Conservation (phyloP, 2,113 vertebrate genomes). For the Panthera uncia region DNA sequence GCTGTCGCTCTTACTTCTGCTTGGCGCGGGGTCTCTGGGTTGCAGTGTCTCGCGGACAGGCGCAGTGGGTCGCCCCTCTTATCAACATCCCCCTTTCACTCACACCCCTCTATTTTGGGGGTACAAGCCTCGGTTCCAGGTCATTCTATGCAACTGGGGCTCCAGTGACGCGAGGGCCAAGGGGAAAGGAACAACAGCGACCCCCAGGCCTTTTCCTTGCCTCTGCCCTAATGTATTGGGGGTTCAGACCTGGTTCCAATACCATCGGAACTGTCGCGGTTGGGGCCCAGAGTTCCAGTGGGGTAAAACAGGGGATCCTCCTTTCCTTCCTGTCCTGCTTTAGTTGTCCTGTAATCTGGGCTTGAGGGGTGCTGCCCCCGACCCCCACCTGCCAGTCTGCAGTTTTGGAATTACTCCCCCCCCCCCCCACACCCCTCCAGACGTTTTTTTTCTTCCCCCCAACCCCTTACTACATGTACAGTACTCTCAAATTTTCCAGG, state of each 20-base stretch:
- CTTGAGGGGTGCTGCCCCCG: not conserved
- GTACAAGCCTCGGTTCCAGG: slow-evolving; percentile 54
- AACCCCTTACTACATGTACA: not conserved
- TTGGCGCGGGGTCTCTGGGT: slow-evolving; percentile 74
- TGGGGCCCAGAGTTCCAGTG: not conserved
- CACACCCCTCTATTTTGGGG: slow-evolving; percentile 58
- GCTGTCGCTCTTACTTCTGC: slow-evolving; percentile 51
- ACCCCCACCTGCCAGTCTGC: not conserved
- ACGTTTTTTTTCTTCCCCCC: not conserved
- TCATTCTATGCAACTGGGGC: slow-evolving; percentile 49
- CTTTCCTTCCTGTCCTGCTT: not conserved
- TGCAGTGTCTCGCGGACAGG: slow-evolving; percentile 54
- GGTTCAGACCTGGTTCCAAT: slow-evolving; percentile 15
- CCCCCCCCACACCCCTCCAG: not conserved
- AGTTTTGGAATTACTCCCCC: not conserved
- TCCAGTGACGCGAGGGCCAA: not conserved
- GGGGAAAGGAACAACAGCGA: not conserved
- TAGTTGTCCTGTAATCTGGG: not conserved
- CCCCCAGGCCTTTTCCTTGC: slow-evolving; percentile 18
- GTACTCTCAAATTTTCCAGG: not conserved
- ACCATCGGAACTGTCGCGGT: not conserved
- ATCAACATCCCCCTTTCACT: slow-evolving; percentile 40
- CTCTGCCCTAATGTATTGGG: not conserved
- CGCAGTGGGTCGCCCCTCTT: slow-evolving; percentile 45
- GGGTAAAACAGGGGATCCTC: not conserved